These are phyloP conservation scores for Lithobates pipiens DNA, from an alignment of 2,797 vertebrate species.

Conservation along the genomic window DNA sequence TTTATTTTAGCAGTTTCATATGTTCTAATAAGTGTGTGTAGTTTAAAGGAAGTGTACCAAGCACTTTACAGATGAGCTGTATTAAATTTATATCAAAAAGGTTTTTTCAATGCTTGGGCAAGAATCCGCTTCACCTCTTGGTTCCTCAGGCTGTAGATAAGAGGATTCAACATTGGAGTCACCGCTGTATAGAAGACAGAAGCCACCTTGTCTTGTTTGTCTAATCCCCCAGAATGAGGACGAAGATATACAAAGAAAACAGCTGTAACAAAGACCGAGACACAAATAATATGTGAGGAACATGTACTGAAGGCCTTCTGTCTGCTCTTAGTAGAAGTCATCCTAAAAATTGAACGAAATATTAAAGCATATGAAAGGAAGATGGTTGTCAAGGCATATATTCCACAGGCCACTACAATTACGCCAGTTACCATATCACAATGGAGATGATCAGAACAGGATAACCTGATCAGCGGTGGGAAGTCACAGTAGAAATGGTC, in stretches of 20 bases:
- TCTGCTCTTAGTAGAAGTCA: background rate
- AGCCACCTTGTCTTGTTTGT: background rate
- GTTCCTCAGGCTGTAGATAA: background rate
- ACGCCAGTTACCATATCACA: background rate
- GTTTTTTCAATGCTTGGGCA: background rate
- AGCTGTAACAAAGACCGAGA: background rate
- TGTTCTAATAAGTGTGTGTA: too few relatives aligned
- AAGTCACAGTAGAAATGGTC: slow-evolving; percentile 56
- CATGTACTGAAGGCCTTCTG: background rate
- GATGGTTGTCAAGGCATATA: background rate
- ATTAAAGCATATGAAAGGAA: background rate
- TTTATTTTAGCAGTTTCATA: too few relatives aligned
- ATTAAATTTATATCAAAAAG: background rate
- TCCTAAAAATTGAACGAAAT: background rate
- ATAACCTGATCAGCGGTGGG: background rate
- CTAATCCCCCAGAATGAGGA: background rate
- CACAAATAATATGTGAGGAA: background rate
- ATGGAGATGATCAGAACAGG: slow-evolving; percentile 63
- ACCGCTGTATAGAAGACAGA: background rate
- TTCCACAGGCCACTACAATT: background rate
- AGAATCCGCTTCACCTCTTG: background rate
- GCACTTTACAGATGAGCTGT: too few relatives aligned
- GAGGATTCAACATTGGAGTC: background rate
- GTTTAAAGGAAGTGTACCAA: too few relatives aligned
- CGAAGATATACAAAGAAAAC: background rate